These are phyloP conservation scores for Synchiropus splendidus DNA, from an alignment of 2,113 vertebrate species.

Conservation along the genomic window DNA sequence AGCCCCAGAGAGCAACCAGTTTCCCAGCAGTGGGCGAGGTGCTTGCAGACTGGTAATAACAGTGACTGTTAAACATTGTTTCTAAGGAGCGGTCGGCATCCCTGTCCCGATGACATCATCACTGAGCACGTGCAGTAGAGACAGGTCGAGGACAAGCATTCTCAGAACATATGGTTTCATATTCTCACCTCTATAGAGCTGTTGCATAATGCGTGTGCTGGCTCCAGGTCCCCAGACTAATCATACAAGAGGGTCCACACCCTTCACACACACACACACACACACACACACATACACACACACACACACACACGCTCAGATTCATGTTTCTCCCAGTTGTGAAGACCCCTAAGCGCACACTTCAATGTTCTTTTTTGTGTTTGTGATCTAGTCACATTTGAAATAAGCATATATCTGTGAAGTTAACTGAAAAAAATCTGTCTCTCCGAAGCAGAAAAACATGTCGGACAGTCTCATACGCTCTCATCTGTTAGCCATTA, in stretches of 20 bases:
- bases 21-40: conserved; percentile 1
- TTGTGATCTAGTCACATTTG: too few species aligned
- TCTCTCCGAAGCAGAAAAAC: background rate
- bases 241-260: background rate
- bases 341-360: too few species aligned
- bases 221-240: background rate
- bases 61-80: conserved; percentile 2
- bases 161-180: background rate
- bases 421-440: too few species aligned
- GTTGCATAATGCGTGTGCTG: background rate
- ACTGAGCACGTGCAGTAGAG: conserved; percentile 1
- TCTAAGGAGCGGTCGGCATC: conserved; percentile 3
- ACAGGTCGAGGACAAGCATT: background rate
- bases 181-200: too few species aligned
- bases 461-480: background rate
- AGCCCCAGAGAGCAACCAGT: background rate
- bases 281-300: background rate
- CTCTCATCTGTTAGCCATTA: conserved; percentile 5
- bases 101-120: conserved; percentile 4
- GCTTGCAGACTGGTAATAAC: background rate
- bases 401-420: too few species aligned
- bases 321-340: too few species aligned
- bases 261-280: background rate
- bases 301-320: background rate
- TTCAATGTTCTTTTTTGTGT: too few species aligned